Conservation (phyloP, 2,797 vertebrate genomes). For the Clarias pachynema region DNA sequence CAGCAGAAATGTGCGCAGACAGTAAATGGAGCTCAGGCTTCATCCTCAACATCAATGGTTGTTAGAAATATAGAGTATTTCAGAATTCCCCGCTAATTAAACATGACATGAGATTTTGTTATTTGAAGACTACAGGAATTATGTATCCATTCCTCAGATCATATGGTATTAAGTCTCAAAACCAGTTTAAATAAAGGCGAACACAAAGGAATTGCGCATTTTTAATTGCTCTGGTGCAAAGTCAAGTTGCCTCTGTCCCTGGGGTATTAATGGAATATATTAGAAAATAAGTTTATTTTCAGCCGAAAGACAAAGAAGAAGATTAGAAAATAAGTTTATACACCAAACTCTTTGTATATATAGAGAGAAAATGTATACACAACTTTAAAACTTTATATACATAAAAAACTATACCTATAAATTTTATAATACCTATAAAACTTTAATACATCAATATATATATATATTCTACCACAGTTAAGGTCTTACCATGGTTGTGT, state of each 20-base stretch:
- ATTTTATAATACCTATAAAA: no score
- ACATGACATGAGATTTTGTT: background rate
- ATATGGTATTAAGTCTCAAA: background rate
- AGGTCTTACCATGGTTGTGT: no score
- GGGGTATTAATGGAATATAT: no score
- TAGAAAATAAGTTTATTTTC: no score
- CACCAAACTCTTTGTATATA: no score
- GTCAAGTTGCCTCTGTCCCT: background rate
- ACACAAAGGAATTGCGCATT: background rate
- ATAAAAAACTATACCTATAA: no score
- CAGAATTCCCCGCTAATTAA: background rate
- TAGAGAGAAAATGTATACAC: no score
- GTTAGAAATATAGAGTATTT: background rate
- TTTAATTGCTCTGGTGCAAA: background rate
- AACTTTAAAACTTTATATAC: no score
- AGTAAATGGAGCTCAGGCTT: background rate
- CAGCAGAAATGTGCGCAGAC: background rate
- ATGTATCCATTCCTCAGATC: background rate
- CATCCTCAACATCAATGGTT: background rate
- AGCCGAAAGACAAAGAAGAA: no score
- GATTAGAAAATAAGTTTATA: no score
- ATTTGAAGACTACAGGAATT: background rate
- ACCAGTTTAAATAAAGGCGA: background rate
- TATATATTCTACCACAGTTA: no score
- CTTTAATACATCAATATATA: no score